phyloP scores from a whole-genome alignment of 1,140 invertebrate species.

The Pogonognathellus flavescens region DNA sequence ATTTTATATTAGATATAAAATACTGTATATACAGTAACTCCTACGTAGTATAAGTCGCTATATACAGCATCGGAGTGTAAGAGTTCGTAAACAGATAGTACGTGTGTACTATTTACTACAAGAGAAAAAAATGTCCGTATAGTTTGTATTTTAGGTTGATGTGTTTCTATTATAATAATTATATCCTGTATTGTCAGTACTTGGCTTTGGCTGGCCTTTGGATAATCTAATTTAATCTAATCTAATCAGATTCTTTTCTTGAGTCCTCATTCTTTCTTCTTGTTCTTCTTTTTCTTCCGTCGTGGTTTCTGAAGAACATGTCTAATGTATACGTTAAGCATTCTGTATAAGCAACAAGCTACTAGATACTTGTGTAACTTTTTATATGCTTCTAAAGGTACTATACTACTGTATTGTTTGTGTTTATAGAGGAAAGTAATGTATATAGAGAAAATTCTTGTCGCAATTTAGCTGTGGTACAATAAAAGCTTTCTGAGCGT shows the following conservation, averaged over 20 bases:
- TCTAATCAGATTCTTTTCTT: conserved; percentile 24
- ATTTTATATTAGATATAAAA: too few relatives aligned
- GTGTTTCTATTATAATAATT: too few relatives aligned
- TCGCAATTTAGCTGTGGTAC: too few relatives aligned
- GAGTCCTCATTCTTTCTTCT: conserved; percentile 3
- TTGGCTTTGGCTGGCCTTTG: neutral
- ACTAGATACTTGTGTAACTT: neutral
- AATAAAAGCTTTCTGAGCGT: too few relatives aligned
- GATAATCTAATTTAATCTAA: conserved; percentile 50
- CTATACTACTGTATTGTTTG: neutral
- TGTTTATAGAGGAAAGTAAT: too few relatives aligned
- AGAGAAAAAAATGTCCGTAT: conserved; percentile 18
- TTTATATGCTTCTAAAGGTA: neutral
- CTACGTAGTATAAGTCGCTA: too few relatives aligned
- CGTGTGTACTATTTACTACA: neutral
- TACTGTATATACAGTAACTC: too few relatives aligned
- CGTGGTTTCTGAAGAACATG: neutral
- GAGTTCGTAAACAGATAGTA: too few relatives aligned
- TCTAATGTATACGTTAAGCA: too few relatives aligned
- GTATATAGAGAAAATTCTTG: too few relatives aligned
- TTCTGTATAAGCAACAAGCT: neutral
- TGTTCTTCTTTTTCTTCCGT: conserved; percentile 1
- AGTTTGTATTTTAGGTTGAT: neutral
- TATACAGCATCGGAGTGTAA: too few relatives aligned
- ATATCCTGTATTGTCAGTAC: neutral